Conservation (phyloP, 2,797 vertebrate genomes). For the Myotis pilosus region DNA sequence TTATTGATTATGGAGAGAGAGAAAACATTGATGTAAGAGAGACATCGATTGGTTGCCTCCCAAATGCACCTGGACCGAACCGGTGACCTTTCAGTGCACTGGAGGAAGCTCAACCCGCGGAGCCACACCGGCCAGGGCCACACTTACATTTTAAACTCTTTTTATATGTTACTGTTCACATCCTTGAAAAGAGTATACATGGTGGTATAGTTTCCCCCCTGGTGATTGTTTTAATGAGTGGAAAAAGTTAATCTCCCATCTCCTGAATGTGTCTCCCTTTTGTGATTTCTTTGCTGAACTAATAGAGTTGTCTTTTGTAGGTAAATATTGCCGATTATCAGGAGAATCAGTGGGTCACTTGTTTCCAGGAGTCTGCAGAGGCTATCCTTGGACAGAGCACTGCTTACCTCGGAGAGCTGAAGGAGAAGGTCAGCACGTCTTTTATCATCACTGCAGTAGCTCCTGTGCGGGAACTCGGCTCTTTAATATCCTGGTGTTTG, state of each 20-base stretch:
- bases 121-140: not conserved
- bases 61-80: not conserved
- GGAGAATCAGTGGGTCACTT: slow-evolving; percentile 98
- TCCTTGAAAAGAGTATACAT: not conserved
- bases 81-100: not conserved
- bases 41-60: not conserved
- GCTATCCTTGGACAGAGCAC: slow-evolving; percentile 94
- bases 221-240: not conserved
- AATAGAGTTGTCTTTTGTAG: slow-evolving; percentile 80
- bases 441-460: not conserved
- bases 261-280: slow-evolving; percentile 16
- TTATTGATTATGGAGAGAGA: no score
- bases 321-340: slow-evolving; percentile 94
- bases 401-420: slow-evolving; percentile 93
- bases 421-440: slow-evolving; percentile 89
- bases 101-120: not conserved
- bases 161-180: not conserved
- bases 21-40: no score
- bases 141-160: not conserved
- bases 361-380: slow-evolving; percentile 96
- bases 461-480: not conserved
- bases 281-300: slow-evolving; percentile 55
- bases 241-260: not conserved
- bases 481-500: not conserved
- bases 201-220: not conserved